Conservation (phyloP, 64 coral and sea anemone genomes). For the Pocillopora verrucosa region DNA sequence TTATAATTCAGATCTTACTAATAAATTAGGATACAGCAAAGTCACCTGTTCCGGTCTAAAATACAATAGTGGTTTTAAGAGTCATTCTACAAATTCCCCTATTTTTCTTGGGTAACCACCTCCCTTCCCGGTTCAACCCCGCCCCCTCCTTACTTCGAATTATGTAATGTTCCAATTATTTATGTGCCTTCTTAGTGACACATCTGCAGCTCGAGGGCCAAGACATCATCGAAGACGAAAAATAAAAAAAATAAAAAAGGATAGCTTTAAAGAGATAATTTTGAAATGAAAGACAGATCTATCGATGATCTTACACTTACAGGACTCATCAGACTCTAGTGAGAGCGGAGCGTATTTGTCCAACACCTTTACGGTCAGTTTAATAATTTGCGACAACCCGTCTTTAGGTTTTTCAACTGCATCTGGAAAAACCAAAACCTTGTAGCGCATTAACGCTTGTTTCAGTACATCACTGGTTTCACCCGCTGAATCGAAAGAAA, state of each 20-base stretch:
- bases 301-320: constrained; percentile 17
- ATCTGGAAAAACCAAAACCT: constrained; percentile 47
- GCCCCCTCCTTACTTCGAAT: too few species aligned
- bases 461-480: constrained; percentile 34
- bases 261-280: not conserved
- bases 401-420: constrained; percentile 18
- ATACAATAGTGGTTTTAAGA: too few species aligned
- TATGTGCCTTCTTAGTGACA: not conserved
- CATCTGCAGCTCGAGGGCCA: too few species aligned
- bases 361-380: constrained; percentile 17
- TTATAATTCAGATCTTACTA: not conserved
- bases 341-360: constrained; percentile 22
- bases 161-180: too few species aligned
- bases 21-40: too few species aligned
- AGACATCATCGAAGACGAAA: not conserved
- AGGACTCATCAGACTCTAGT: constrained; percentile 42
- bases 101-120: too few species aligned
- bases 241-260: not conserved
- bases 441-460: constrained; percentile 32
- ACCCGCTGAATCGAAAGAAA: constrained; percentile 6
- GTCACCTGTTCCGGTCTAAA: too few species aligned
- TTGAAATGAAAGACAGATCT: not conserved
- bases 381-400: constrained; percentile 1
- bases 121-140: too few species aligned
- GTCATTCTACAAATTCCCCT: too few species aligned